phyloP scores from a whole-genome alignment of 1,140 invertebrate genomes.

The Saxidomus purpurata region DNA sequence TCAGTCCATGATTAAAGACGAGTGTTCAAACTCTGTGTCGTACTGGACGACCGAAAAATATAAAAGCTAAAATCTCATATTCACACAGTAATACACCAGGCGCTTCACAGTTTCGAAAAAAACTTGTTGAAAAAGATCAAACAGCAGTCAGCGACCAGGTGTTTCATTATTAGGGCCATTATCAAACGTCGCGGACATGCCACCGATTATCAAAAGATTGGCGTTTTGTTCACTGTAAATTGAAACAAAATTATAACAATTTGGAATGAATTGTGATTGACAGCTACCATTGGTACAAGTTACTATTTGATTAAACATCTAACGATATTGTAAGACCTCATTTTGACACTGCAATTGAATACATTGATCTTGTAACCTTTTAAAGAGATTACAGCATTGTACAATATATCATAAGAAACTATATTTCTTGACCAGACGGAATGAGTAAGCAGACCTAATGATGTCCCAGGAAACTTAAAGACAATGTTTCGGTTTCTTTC shows the following conservation, averaged over 20 bases:
- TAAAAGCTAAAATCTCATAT: too few species aligned
- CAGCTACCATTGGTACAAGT: conserved; percentile 30
- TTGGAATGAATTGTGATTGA: conserved; percentile 25
- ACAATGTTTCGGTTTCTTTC: too few species aligned
- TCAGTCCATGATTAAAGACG: too few species aligned
- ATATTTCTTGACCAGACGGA: not conserved
- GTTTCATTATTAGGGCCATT: conserved; percentile 32
- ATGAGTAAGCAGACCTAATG: too few species aligned
- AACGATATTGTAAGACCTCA: conserved; percentile 16
- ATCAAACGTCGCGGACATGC: conserved; percentile 25
- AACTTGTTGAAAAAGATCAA: conserved; percentile 33
- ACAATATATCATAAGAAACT: not conserved
- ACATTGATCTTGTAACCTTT: conserved; percentile 23
- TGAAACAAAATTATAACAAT: conserved; percentile 46
- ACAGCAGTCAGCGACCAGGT: not conserved
- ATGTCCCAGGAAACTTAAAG: too few species aligned
- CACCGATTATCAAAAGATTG: conserved; percentile 10
- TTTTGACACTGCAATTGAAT: conserved; percentile 20
- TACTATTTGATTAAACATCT: conserved; percentile 18
- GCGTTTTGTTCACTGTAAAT: conserved; percentile 53
- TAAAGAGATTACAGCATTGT: not conserved
- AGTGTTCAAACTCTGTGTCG: too few species aligned
- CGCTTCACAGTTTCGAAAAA: conserved; percentile 4
- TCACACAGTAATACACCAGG: not conserved
- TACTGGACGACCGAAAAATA: too few species aligned